These are phyloP conservation scores for Chelonoidis abingdonii DNA, from an alignment of 2,113 vertebrate species.

Conservation along the genomic window DNA sequence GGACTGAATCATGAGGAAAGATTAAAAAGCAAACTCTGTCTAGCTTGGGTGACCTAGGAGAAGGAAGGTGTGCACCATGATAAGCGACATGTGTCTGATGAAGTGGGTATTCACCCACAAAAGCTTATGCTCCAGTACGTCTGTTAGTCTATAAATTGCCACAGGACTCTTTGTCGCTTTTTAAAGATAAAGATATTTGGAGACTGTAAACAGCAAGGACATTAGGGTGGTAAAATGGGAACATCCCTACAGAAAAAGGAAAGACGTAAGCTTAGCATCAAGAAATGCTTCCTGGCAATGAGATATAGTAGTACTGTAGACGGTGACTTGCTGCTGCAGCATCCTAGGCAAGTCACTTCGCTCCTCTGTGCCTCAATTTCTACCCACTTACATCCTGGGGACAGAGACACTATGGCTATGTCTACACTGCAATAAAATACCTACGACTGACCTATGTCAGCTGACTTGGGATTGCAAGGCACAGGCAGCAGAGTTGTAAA, in stretches of 20 bases:
- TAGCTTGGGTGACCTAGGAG: neutral
- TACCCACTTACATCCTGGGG: neutral
- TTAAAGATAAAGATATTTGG: neutral
- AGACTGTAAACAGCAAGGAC: rapidly evolving
- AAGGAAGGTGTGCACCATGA: rapidly evolving
- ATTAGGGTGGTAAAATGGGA: neutral
- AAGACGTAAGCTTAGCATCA: rapidly evolving
- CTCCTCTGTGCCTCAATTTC: neutral
- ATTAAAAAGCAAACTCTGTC: rapidly evolving
- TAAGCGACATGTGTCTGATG: neutral
- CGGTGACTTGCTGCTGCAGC: rapidly evolving
- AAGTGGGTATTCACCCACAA: too few species aligned
- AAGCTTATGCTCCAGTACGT: too few species aligned
- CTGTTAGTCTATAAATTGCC: too few species aligned
- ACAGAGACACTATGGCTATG: neutral
- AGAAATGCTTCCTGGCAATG: neutral
- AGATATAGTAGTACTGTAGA: neutral
- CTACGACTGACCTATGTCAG: neutral
- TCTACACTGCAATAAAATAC: neutral
- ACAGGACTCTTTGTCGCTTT: too few species aligned
- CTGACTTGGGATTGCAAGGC: neutral
- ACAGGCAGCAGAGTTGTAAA: neutral
- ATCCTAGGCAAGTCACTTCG: neutral
- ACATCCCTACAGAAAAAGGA: neutral
- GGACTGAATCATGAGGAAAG: rapidly evolving